These are phyloP conservation scores for Catagonus wagneri DNA, from an alignment of 2,113 vertebrate genomes.

Conservation along the genomic window DNA sequence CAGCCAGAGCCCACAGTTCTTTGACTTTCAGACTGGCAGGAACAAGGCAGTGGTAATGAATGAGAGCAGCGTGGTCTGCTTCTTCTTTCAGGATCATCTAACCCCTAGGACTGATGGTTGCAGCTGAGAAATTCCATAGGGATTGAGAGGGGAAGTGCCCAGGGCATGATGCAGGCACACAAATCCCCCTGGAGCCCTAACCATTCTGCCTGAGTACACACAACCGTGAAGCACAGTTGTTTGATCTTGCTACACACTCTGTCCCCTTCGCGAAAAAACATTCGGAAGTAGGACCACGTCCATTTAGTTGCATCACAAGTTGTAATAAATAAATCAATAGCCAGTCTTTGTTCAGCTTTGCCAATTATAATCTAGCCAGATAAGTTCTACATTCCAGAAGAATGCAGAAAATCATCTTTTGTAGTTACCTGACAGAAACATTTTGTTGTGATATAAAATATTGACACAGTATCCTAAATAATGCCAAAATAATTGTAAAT, in stretches of 20 bases:
- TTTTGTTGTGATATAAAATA: background rate
- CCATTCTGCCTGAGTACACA: slow-evolving; percentile 49
- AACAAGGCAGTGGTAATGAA: background rate
- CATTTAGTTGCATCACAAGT: background rate
- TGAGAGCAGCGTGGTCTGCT: background rate
- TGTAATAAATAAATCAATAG: background rate
- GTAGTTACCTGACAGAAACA: background rate
- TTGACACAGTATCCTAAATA: background rate
- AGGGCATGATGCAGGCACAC: slow-evolving; percentile 70
- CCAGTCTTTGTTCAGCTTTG: background rate
- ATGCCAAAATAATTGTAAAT: background rate
- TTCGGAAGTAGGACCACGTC: background rate
- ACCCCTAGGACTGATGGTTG: slow-evolving; percentile 69
- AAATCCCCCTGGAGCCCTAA: slow-evolving; percentile 77
- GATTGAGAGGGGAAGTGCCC: slow-evolving; percentile 81
- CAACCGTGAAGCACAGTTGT: slow-evolving; percentile 50
- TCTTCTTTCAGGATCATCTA: slow-evolving; percentile 30
- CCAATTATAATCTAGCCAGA: background rate
- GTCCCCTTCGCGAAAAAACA: background rate
- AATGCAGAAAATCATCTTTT: background rate
- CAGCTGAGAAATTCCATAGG: slow-evolving; percentile 82
- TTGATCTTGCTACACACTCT: slow-evolving; percentile 51
- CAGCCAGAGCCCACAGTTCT: background rate
- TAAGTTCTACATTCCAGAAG: background rate
- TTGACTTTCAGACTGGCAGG: background rate